Base-by-base conservation (phyloP, 1,140 invertebrate genomes). In the Saxidomus purpurata region DNA sequence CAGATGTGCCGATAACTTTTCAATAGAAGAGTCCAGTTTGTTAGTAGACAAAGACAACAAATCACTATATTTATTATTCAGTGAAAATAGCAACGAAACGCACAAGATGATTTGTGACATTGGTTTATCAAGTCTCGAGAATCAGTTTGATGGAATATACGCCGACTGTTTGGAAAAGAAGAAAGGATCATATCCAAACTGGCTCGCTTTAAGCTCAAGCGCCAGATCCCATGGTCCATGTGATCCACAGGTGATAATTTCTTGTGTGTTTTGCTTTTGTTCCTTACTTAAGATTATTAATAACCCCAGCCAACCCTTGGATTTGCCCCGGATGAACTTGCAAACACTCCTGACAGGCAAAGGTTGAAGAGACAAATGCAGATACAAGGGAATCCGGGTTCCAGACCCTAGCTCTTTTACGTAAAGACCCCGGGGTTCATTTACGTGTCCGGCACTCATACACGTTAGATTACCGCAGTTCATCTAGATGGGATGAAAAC, bases 151-250 rank as follows among this genome's bases (percentile, higher is more conserved):
- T 4, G 13, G 13, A 15, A 67, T 67, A 9, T n/a, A 36, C n/a
- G 28, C 6, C 3, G 63, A 67, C 13, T 67, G 63, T 67, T 22
- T 34, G 6, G 63, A 34, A 6, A 67, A 67, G 19, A 67, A 67
- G 11, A 67, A 67, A 67, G 63, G 63, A 36, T 67, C 63, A 9
- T 67, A 67, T 19, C 63, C 63, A 28, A 67, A 67, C 63, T 67
- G 63, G 63, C 63, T 67, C 28, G 31, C 13, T 19, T 67, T 67
- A 19, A 67, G 63, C 31, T 6, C 1, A 6, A 31, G 19, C 6
- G 63, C 6, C 34, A 67, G 34, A n/a, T 36, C 63, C 9, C 28
- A 34, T 11, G 31, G 63, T 31, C 63, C 63, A 31, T 67, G 63
- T 36, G 3, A 31, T n/a, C 6, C 17, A 9, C 63, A 67, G 63